A percentile compares a stretch with the other conserved stretches of the same genome.
phyloP scores from a whole-genome alignment of 2,888 invertebrate genomes.

The Volucella zonaria region DNA sequence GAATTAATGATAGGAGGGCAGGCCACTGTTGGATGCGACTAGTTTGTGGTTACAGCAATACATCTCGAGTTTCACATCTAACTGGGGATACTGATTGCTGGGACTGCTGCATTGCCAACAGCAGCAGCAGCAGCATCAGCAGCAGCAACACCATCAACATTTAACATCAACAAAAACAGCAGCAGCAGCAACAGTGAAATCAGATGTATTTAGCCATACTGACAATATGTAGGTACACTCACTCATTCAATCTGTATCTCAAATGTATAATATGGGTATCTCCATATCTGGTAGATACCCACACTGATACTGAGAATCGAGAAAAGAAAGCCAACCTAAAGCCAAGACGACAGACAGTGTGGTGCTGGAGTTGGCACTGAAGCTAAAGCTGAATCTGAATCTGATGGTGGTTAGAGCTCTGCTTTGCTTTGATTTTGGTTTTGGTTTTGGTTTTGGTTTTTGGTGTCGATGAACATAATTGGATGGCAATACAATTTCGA shows the following conservation, averaged over 20 bases:
- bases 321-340: conserved; percentile 52
- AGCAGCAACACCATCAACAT: too few species aligned
- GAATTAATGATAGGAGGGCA: conserved; percentile 72
- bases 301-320: conserved; percentile 14
- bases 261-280: background rate
- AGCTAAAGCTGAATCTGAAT: background rate
- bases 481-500: conserved; percentile 74
- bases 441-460: conserved; percentile 66
- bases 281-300: conserved; percentile 49
- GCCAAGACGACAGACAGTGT: conserved; percentile 50
- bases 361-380: conserved; percentile 37
- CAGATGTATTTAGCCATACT: conserved; percentile 56
- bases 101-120: background rate
- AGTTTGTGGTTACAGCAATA: conserved; percentile 46
- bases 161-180: conserved; percentile 20
- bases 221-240: conserved; percentile 19
- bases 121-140: conserved; percentile 25
- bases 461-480: conserved; percentile 79
- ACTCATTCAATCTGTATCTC: conserved; percentile 24
- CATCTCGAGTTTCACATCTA: conserved; percentile 54
- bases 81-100: conserved; percentile 13
- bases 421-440: conserved; percentile 75
- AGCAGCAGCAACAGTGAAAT: conserved; percentile 33
- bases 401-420: conserved; percentile 14
- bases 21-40: conserved; percentile 65